Percentiles rank a stretch among this genome's conserved stretches.
phyloP scores from a whole-genome alignment of 1,140 invertebrate species.

The Drosophila teissieri region DNA sequence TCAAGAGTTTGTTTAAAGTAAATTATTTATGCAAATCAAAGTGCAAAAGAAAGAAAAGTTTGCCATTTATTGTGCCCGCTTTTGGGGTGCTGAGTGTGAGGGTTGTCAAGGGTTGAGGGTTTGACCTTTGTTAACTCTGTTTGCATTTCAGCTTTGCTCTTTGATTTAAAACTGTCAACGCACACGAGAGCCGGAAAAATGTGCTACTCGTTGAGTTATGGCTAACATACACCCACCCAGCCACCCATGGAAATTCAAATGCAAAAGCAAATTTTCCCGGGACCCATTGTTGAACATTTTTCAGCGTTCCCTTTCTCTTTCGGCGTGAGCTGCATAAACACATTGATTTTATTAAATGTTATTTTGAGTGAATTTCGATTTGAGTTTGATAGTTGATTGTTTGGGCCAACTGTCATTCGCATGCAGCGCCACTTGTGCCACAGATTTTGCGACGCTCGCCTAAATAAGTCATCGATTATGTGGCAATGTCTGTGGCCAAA shows the following conservation, averaged over 20 bases:
- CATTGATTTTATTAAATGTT: slow-evolving; percentile 49
- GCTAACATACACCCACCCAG: slow-evolving; percentile 1
- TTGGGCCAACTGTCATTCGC: slow-evolving; percentile 58
- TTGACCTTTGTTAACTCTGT: slow-evolving; percentile 68
- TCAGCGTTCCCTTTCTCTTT: slow-evolving; percentile 2
- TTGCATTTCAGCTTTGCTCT: slow-evolving; percentile 60
- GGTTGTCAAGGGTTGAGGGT: slow-evolving; percentile 51
- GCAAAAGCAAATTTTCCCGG: slow-evolving; percentile 48
- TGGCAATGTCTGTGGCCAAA: slow-evolving; percentile 17
- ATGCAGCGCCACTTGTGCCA: slow-evolving; percentile 51
- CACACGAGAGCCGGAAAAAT: slow-evolving; percentile 11
- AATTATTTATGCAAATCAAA: slow-evolving; percentile 82
- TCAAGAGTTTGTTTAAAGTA: slow-evolving; percentile 75
- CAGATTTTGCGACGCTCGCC: slow-evolving; percentile 13
- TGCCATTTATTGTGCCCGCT: slow-evolving; percentile 69
- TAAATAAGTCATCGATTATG: slow-evolving; percentile 53
- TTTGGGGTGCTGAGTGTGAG: slow-evolving; percentile 15
- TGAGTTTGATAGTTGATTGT: slow-evolving; percentile 38
- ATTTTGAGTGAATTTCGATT: slow-evolving; percentile 33
- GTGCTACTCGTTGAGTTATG: slow-evolving; percentile 34
- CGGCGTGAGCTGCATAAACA: slow-evolving; percentile 28
- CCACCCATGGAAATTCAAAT: slow-evolving; percentile 19
- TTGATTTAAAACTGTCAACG: slow-evolving; percentile 64
- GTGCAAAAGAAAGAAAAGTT: slow-evolving; percentile 54
- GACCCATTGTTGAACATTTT: slow-evolving; percentile 32